Conservation (phyloP, 2,888 invertebrate genomes). For the Oconnorella tubifera region DNA sequence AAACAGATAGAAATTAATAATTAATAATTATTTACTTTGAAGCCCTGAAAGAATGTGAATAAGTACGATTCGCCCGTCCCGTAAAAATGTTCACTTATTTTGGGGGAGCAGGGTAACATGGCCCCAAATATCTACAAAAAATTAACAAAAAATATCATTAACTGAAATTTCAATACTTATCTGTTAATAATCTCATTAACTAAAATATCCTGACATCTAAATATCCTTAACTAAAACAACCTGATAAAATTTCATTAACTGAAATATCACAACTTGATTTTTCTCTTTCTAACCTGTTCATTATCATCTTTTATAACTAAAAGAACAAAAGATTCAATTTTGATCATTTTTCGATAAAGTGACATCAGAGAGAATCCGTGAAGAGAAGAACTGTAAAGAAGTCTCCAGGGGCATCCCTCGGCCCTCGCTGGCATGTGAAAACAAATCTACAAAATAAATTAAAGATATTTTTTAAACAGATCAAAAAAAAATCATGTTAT, state of each 20-base stretch:
- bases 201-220: too few species aligned
- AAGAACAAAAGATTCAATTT: slow-evolving; percentile 76
- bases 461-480: too few species aligned
- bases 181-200: not conserved
- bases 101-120: slow-evolving; percentile 84
- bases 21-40: slow-evolving; percentile 57
- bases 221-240: too few species aligned
- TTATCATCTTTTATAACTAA: slow-evolving; percentile 93
- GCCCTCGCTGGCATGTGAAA: slow-evolving; percentile 89
- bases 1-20: not conserved
- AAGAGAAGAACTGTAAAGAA: slow-evolving; percentile 92
- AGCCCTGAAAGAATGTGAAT: slow-evolving; percentile 70
- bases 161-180: too few species aligned
- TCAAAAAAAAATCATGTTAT: too few species aligned
- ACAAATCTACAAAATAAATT: slow-evolving; percentile 70
- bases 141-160: too few species aligned
- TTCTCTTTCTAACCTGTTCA: slow-evolving; percentile 77
- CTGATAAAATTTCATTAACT: too few species aligned
- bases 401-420: slow-evolving; percentile 89
- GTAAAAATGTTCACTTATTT: slow-evolving; percentile 93
- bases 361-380: slow-evolving; percentile 97
- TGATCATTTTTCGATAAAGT: slow-evolving; percentile 86
- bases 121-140: slow-evolving; percentile 83
- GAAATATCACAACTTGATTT: too few species aligned
- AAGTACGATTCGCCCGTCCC: slow-evolving; percentile 90